phyloP scores from a whole-genome alignment of 2,797 vertebrate genomes.

The Gadopsis marmoratus region DNA sequence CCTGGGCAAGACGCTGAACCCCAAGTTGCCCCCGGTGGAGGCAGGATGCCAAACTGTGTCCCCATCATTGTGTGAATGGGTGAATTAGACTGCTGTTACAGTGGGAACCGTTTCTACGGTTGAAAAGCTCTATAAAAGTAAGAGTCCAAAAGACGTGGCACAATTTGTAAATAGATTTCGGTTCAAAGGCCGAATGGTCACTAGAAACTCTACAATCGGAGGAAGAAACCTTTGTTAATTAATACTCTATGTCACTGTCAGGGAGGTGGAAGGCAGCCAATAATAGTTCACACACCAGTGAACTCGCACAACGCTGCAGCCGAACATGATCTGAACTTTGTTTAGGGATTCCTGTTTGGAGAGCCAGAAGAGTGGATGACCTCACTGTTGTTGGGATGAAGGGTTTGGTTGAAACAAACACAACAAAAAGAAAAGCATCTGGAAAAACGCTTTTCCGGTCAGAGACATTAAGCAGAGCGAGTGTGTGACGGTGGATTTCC shows the following conservation, averaged over 20 bases:
- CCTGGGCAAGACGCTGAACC: too few relatives aligned
- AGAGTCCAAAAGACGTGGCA: not conserved
- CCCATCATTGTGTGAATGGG: too few relatives aligned
- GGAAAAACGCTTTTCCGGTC: conserved; percentile 32
- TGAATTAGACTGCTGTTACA: too few relatives aligned
- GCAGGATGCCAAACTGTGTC: too few relatives aligned
- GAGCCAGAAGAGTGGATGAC: conserved; percentile 44
- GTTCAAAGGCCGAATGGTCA: not conserved
- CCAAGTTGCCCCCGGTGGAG: too few relatives aligned
- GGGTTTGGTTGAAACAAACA: conserved; percentile 34
- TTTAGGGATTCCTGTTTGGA: conserved; percentile 44
- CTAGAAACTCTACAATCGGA: not conserved
- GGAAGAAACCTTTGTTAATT: too few relatives aligned
- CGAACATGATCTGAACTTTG: conserved; percentile 28
- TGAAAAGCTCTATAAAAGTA: too few relatives aligned
- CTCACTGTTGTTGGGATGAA: conserved; percentile 48
- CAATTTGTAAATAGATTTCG: not conserved
- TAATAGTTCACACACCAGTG: conserved; percentile 32
- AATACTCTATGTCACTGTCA: too few relatives aligned
- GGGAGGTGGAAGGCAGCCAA: not conserved
- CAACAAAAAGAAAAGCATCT: conserved; percentile 38
- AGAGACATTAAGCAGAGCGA: not conserved
- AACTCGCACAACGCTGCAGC: conserved; percentile 27
- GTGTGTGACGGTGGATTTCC: conserved; percentile 61
- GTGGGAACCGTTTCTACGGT: too few relatives aligned